A percentile compares a stretch with the other conserved stretches of the same genome.
phyloP scores from a whole-genome alignment of 2,888 invertebrate species.

The Sturmia bella region DNA sequence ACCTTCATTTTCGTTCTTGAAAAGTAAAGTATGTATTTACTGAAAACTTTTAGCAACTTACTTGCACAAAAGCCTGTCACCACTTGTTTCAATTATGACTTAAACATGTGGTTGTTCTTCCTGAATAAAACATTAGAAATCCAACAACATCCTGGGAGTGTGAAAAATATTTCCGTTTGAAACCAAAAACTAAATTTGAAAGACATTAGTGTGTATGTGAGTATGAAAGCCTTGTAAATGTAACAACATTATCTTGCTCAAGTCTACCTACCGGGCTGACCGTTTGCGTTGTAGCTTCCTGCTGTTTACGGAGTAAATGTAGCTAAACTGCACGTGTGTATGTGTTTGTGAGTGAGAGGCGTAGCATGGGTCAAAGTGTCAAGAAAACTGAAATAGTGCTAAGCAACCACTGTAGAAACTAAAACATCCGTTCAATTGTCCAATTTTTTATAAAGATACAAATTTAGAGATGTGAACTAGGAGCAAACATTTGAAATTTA shows the following conservation, averaged over 20 bases:
- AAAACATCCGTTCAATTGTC: slow-evolving; percentile 69
- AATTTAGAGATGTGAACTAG: slow-evolving; percentile 36
- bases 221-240: slow-evolving; percentile 40
- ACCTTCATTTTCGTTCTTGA: neutral
- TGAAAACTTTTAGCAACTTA: slow-evolving; percentile 35
- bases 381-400: slow-evolving; percentile 71
- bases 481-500: slow-evolving; percentile 4
- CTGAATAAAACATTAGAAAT: slow-evolving; percentile 14
- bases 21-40: slow-evolving; percentile 8
- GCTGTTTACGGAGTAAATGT: slow-evolving; percentile 21
- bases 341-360: slow-evolving; percentile 29
- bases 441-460: slow-evolving; percentile 72
- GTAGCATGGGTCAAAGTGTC: slow-evolving; percentile 56
- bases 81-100: slow-evolving; percentile 31
- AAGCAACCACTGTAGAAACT: slow-evolving; percentile 51
- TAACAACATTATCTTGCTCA: slow-evolving; percentile 71
- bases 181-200: slow-evolving; percentile 15
- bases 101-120: slow-evolving; percentile 20
- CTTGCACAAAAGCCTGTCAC: slow-evolving; percentile 48
- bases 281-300: slow-evolving; percentile 70
- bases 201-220: neutral
- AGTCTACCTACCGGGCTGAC: slow-evolving; percentile 71
- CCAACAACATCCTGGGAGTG: slow-evolving; percentile 3
- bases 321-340: neutral
- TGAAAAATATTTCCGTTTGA: slow-evolving; percentile 37